A percentile compares a stretch with the other conserved stretches of the same genome.
Conservation (phyloP, 2,888 invertebrate species). For the Alcis repandata region DNA sequence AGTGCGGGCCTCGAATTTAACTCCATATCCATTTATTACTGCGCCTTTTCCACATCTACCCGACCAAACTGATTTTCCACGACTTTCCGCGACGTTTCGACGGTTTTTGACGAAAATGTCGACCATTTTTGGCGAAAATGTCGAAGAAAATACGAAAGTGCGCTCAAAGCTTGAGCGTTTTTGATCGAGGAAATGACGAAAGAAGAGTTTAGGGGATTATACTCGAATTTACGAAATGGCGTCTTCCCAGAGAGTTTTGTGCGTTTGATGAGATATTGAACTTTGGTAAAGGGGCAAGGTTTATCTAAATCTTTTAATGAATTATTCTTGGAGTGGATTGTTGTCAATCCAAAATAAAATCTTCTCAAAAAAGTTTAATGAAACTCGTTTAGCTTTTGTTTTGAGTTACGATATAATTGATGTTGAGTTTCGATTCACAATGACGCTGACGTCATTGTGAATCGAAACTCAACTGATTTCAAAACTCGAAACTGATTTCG, state of each 20-base stretch:
- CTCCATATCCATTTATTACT: conserved; percentile 64
- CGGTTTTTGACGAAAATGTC: conserved; percentile 54
- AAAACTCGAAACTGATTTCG: too few species aligned
- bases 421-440: too few species aligned
- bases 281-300: background rate
- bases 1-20: conserved; percentile 60
- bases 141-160: conserved; percentile 50
- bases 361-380: too few species aligned
- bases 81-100: conserved; percentile 42
- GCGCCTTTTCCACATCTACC: conserved; percentile 55
- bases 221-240: conserved; percentile 40
- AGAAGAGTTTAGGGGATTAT: conserved; percentile 39
- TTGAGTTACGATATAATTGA: too few species aligned
- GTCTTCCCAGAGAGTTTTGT: conserved; percentile 25
- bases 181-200: conserved; percentile 39
- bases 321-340: background rate
- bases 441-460: too few species aligned
- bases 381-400: too few species aligned
- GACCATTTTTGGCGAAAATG: conserved; percentile 49
- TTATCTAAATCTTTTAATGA: conserved; percentile 7
- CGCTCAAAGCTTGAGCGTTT: conserved; percentile 50
- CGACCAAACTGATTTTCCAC: conserved; percentile 63
- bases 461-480: too few species aligned
- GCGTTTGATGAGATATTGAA: background rate
- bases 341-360: too few species aligned